Percentiles rank a stretch among this genome's conserved stretches.
These are phyloP conservation scores for Colaptes auratus DNA, from an alignment of 2,113 vertebrate species.

Conservation along the genomic window DNA sequence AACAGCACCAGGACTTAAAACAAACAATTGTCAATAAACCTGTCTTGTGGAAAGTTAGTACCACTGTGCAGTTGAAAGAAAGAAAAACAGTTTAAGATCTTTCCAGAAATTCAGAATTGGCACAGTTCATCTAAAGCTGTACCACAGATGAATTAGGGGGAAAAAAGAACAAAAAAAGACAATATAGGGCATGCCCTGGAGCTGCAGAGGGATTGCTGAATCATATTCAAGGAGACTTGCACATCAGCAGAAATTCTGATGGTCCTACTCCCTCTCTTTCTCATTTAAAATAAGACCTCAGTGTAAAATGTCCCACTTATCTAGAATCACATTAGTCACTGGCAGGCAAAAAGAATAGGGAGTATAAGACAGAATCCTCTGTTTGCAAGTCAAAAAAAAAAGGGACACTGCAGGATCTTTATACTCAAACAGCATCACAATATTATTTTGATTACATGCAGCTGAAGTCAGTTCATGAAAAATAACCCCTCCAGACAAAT, in stretches of 20 bases:
- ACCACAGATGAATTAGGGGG: neutral
- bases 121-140: neutral
- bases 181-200: neutral
- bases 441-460: too few species aligned
- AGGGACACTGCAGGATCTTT: neutral
- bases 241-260: neutral
- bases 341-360: neutral
- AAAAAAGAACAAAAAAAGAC: neutral
- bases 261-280: neutral
- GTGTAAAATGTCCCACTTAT: neutral
- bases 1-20: neutral
- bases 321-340: neutral
- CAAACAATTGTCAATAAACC: neutral
- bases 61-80: neutral
- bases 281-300: neutral
- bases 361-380: neutral
- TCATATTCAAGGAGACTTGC: neutral
- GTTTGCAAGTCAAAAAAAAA: neutral
- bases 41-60: neutral
- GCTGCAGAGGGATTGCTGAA: neutral
- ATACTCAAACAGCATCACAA: neutral
- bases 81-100: neutral
- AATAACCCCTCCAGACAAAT: too few species aligned
- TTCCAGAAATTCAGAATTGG: neutral
- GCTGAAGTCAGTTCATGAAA: too few species aligned